Percentiles rank a stretch among this genome's conserved stretches.
These are phyloP conservation scores for Trinectes maculatus DNA, from an alignment of 2,113 vertebrate species.

Conservation along the genomic window DNA sequence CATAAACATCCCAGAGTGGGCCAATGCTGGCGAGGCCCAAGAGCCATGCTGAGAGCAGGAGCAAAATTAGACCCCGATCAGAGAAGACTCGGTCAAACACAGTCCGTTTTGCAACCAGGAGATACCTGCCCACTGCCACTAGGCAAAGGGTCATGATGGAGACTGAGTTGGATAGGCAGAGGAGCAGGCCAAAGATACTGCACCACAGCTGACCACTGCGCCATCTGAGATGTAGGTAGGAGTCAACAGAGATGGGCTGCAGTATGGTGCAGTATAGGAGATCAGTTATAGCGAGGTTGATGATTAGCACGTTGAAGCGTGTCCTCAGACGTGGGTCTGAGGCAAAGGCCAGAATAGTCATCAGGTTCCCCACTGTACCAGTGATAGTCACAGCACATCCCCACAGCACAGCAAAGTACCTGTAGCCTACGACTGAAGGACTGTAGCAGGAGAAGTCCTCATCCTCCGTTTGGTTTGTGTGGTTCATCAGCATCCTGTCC, in stretches of 20 bases:
- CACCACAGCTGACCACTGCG: constrained; percentile 83
- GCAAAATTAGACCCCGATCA: constrained; percentile 68
- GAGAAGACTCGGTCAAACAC: constrained; percentile 84
- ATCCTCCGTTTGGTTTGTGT: constrained; percentile 55
- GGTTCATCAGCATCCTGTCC: constrained; percentile 70
- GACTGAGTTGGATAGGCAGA: constrained; percentile 88
- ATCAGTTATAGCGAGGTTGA: constrained; percentile 87
- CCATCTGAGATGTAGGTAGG: constrained; percentile 88
- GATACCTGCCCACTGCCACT: constrained; percentile 85
- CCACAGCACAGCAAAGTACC: constrained; percentile 86
- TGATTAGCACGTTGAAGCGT: constrained; percentile 88
- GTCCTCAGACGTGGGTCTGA: constrained; percentile 82
- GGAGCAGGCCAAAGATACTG: constrained; percentile 84
- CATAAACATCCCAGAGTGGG: constrained; percentile 85
- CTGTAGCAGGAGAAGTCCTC: constrained; percentile 85
- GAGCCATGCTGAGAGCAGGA: constrained; percentile 80
- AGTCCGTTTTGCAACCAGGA: constrained; percentile 82
- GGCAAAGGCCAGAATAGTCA: constrained; percentile 87
- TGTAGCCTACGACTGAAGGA: constrained; percentile 82
- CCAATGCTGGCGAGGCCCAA: constrained; percentile 83
- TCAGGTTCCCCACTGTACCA: constrained; percentile 85
- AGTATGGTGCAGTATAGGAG: constrained; percentile 88
- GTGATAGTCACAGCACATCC: constrained; percentile 82
- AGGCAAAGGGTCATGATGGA: constrained; percentile 90
- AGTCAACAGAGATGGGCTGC: constrained; percentile 87